Percentiles rank a stretch among this genome's conserved stretches.
Evolutionary conservation across 2,113 vertebrate genomes (phyloP).

Genomic region (Corythaixoides concolor): DNA sequence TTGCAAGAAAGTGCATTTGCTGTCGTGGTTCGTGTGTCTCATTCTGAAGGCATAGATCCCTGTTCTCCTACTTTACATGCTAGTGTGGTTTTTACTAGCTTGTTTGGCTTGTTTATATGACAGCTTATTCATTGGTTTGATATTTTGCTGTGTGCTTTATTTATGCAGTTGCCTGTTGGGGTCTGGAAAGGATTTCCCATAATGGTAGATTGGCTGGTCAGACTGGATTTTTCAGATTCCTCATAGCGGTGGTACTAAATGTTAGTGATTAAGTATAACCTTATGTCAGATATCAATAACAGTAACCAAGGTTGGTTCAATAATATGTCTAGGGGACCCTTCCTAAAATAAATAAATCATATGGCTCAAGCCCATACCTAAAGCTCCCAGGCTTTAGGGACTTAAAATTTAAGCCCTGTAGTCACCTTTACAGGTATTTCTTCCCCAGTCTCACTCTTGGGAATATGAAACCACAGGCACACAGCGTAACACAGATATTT

Average conservation of each 20-base stretch:
- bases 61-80: constrained; percentile 27
- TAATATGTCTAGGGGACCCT: constrained; percentile 56
- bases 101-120: constrained; percentile 49
- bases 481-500: constrained; percentile 40
- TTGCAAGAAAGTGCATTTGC: not conserved
- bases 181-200: constrained; percentile 54
- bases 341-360: constrained; percentile 72
- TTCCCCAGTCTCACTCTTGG: constrained; percentile 48
- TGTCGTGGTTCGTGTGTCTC: not conserved
- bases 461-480: constrained; percentile 58
- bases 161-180: constrained; percentile 52
- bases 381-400: constrained; percentile 64
- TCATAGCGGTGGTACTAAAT: constrained; percentile 54
- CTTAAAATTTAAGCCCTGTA: constrained; percentile 63
- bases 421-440: constrained; percentile 68
- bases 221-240: constrained; percentile 64
- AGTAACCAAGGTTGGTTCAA: constrained; percentile 66
- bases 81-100: constrained; percentile 21
- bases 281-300: constrained; percentile 68
- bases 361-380: constrained; percentile 51
- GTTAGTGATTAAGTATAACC: constrained; percentile 66
- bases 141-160: constrained; percentile 57
- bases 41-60: not conserved
- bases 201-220: constrained; percentile 47
- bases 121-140: constrained; percentile 42